Evolutionary conservation across 35 echinoderm and acorn worm species (phyloP), one percentile per base, ranked within the genome.

Genomic region (Chiridota heheva): DNA sequence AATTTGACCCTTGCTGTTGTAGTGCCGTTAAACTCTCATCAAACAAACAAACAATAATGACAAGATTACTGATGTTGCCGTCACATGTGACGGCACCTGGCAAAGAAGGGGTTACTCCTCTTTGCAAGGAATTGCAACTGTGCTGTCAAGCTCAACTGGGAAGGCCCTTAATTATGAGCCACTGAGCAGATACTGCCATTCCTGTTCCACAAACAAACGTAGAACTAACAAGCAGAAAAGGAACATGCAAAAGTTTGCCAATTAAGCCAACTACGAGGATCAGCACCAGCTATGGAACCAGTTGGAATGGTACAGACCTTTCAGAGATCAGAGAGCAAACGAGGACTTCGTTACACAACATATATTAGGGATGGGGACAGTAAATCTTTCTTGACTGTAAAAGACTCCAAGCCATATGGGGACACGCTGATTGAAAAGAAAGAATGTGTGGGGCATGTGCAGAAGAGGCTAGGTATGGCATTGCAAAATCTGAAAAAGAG

Each of bases 401-500:
- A 27, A 28, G 12, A 40, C 13, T 38, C 35, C 39, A 44, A 39
- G n/a, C 69, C 60, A 62, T 81, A 65, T 81, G 32, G 33, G 28
- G 72, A n/a, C 30, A 33, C 5, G 20, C 18, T 1, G 5, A 67
- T 81, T 3, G 41, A 38, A 5, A 42, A 43, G 37, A 67, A 67
- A 30, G 63, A 67, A 34, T 67, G 63, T 4, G 63, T 67, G 7
- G 40, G 40, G 8, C 63, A 67, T 34, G 63, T 67, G 5, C 31
- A 61, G 30, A 81, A 81, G 30, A 58, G 78, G 29, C 29, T 64
- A 28, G 78, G 78, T 28, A 66, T 58, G 15, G 35, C 55, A 3
- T 27, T 80, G 16, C 53, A 58, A 3, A 80, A 63, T 62, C 2
- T 20, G 20, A 13, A 41, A 24, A 81, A 61, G 27, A 43, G 67